These are phyloP conservation scores for Caenorhabditis sp. DNA, from an alignment of 2,888 invertebrate genomes.

Conservation along the genomic window DNA sequence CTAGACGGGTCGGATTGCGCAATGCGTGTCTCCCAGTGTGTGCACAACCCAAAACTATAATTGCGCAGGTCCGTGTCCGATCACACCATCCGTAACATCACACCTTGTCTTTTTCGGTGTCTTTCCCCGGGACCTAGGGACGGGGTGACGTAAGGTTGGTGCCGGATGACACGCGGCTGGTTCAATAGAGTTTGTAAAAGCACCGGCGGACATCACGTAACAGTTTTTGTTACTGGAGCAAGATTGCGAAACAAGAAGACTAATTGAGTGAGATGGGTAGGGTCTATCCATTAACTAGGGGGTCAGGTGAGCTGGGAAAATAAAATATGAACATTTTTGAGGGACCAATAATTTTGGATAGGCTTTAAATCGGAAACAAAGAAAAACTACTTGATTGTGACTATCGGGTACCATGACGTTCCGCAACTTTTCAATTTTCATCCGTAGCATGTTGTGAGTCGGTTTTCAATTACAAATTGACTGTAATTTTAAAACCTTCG, in stretches of 20 bases:
- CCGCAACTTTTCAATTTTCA: too few species aligned
- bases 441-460: too few species aligned
- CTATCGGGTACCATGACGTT: too few species aligned
- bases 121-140: conserved; percentile 28
- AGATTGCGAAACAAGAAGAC: conserved; percentile 31
- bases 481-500: too few species aligned
- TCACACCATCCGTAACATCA: conserved; percentile 43
- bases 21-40: conserved; percentile 31
- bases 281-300: not conserved
- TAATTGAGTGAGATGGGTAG: conserved; percentile 33
- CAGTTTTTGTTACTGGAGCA: conserved; percentile 47
- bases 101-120: conserved; percentile 40
- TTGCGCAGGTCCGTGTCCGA: conserved; percentile 38
- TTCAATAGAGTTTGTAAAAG: conserved; percentile 38
- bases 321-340: not conserved
- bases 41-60: conserved; percentile 54
- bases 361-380: too few species aligned
- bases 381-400: too few species aligned
- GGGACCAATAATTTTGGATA: too few species aligned
- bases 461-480: too few species aligned
- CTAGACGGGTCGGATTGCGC: conserved; percentile 45
- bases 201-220: conserved; percentile 52
- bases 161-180: conserved; percentile 45
- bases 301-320: not conserved
- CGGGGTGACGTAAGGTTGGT: conserved; percentile 27